A percentile compares a stretch with the other conserved stretches of the same genome.
Evolutionary conservation across 2,797 vertebrate genomes (phyloP).

Genomic region (Kryptolebias ocellatus): DNA sequence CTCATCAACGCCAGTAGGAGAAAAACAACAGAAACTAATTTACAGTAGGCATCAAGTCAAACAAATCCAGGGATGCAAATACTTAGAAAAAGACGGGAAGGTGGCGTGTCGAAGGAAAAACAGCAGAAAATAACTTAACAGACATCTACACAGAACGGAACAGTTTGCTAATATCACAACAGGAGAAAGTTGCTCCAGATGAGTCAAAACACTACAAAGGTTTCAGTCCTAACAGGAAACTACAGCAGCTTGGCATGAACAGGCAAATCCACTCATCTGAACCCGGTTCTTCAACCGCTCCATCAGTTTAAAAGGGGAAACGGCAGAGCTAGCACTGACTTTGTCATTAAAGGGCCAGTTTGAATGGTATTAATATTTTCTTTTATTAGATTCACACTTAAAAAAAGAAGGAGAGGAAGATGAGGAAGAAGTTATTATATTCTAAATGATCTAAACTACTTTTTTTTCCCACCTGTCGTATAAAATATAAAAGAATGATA

Average conservation of each 20-base stretch:
- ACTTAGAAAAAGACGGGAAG: slow-evolving; percentile 29
- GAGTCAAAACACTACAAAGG: too few species aligned
- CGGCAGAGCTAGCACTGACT: too few species aligned
- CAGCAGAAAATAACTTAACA: slow-evolving; percentile 16
- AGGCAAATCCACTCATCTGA: slow-evolving; percentile 23
- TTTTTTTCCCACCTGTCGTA: too few species aligned
- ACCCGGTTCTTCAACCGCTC: too few species aligned
- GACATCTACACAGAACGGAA: slow-evolving; percentile 26
- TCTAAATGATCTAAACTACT: too few species aligned
- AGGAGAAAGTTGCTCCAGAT: slow-evolving; percentile 14
- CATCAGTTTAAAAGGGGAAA: too few species aligned
- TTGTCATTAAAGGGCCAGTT: too few species aligned
- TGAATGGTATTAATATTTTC: too few species aligned
- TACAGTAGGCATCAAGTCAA: slow-evolving; percentile 61
- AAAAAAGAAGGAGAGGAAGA: too few species aligned
- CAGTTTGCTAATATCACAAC: slow-evolving; percentile 18
- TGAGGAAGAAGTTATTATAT: too few species aligned
- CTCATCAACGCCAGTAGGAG: slow-evolving; percentile 49
- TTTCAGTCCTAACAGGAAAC: slow-evolving; percentile 16
- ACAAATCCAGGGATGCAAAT: slow-evolving; percentile 4
- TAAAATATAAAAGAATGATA: too few species aligned
- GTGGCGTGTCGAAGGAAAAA: slow-evolving; percentile 34
- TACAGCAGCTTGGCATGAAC: slow-evolving; percentile 46
- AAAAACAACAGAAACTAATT: slow-evolving; percentile 32
- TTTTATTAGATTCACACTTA: too few species aligned